Conservation (phyloP, 2,113 vertebrate species). For the Heptranchias perlo region DNA sequence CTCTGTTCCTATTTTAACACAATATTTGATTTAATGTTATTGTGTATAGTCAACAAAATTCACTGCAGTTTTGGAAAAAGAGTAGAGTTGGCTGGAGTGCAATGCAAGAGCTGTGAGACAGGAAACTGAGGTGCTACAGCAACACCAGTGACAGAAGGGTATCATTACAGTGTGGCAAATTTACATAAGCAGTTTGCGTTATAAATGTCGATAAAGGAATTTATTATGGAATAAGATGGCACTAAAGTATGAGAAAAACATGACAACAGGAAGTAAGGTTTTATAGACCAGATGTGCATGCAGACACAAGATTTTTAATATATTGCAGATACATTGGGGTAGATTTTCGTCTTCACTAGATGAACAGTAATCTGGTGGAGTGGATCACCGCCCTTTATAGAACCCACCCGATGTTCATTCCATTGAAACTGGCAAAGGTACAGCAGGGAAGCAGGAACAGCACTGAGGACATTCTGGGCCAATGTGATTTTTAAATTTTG, state of each 20-base stretch:
- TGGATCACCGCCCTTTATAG: background rate
- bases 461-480: background rate
- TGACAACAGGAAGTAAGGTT: background rate
- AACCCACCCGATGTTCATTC: background rate
- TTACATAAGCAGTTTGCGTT: too few species aligned
- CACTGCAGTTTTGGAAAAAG: too few species aligned
- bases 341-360: background rate
- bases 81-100: too few species aligned
- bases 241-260: background rate
- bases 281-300: background rate
- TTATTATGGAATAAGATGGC: background rate
- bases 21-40: too few species aligned
- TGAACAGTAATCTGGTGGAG: background rate
- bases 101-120: too few species aligned
- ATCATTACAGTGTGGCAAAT: too few species aligned
- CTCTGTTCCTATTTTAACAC: too few species aligned
- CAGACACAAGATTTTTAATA: background rate
- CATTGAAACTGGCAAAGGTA: background rate
- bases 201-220: background rate
- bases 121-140: too few species aligned
- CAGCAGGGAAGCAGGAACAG: background rate
- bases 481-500: background rate
- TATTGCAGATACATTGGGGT: background rate
- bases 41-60: too few species aligned
- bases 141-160: too few species aligned